Conservation (phyloP, 2,797 vertebrate genomes). For the Varecia variegata region DNA sequence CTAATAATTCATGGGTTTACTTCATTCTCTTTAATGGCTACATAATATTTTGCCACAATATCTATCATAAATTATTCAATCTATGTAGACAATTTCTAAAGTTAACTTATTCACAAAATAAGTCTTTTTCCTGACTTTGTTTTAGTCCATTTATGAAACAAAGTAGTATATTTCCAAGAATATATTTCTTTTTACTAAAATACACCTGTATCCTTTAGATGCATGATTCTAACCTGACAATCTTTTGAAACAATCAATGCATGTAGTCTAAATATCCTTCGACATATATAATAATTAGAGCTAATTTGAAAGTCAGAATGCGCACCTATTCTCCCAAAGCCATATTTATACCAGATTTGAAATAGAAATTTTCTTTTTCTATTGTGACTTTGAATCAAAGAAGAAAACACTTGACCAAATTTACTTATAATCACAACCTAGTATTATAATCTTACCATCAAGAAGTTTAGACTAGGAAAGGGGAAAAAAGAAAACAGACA, state of each 20-base stretch:
- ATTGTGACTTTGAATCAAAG: constrained; percentile 10
- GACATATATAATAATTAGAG: not conserved
- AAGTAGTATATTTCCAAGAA: not conserved
- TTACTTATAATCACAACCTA: constrained; percentile 4
- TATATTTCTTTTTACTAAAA: constrained; percentile 8
- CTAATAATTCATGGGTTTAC: not conserved
- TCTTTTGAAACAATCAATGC: not conserved
- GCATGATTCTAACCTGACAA: not conserved
- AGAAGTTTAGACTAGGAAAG: not conserved
- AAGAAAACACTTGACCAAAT: constrained; percentile 21
- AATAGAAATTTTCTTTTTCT: constrained; percentile 26
- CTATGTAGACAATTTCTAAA: not conserved
- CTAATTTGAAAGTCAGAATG: constrained; percentile 4
- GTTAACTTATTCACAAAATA: not conserved
- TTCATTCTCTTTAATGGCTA: not conserved
- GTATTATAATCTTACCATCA: not conserved
- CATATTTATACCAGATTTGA: not conserved
- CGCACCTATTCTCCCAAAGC: not conserved
- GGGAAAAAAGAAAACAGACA: not conserved
- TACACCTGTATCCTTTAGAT: not conserved
- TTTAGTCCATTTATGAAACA: not conserved
- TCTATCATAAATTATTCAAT: not conserved
- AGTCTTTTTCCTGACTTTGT: not conserved
- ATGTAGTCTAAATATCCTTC: not conserved
- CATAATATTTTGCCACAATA: not conserved